Base-by-base conservation (phyloP, 2,797 vertebrate genomes). In the Gadopsis marmoratus region DNA sequence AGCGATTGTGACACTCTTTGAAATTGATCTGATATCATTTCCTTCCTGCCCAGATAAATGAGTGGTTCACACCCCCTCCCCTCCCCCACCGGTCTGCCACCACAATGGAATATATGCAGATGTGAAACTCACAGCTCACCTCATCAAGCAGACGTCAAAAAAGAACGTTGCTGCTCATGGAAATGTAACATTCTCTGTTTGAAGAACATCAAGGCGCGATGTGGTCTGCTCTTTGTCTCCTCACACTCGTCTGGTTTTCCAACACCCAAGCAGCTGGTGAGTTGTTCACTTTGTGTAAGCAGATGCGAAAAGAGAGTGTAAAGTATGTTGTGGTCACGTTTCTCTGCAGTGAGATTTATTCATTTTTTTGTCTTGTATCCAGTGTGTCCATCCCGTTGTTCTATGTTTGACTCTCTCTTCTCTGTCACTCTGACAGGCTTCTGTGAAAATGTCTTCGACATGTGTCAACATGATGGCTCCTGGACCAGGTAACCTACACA, bases 401-500 rank as follows among this genome's bases (percentile, higher is more conserved):
- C 13, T 54, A 2, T 48, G 8, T 78, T 23, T 37, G 13, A 65
- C 23, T 26, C 1, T 16, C 16, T 56, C 3, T 5, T 73, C 1
- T 78, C 14, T 53, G 33, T 61, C 14, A 33, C 29, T 43, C 45
- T 33, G 26, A 37, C 47, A 89, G 76, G 0, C 0, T 0, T 0
- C 0, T 92, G 91, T 88, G 0, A 3, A 0, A 0, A 7, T 2
- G 69, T 85, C 51, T 0, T 75, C 4, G 0, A 0, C 0, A 0
- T 5, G 0, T 93, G 93, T 81, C 8, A 0, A 11, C 0, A 2
- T 0, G 0, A 0, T 0, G 2, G 0, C 0, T 0, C 10, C 45
- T 88, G 89, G 91, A 84, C 56, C 23, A 81, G 72, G 92, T 93
- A 86, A 83, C 10, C 35, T 12, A 50, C 11, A 19, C 1, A 11